Evolutionary conservation across 2,797 vertebrate species (phyloP).

Genomic region (Pantherophis alleghaniensis): DNA sequence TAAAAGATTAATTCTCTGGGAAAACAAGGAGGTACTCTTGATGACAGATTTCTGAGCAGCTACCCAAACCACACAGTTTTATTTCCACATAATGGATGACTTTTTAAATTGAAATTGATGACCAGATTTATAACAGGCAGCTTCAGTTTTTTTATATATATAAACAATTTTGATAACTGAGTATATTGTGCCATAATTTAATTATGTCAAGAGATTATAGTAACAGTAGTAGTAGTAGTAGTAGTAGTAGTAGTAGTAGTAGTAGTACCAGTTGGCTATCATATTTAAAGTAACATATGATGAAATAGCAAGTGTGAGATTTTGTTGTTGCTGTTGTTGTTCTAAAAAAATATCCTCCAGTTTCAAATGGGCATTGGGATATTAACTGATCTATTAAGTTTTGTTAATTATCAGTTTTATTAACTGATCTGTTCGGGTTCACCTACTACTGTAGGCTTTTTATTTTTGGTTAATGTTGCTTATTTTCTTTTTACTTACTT

Average conservation of each 20-base stretch:
- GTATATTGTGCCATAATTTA: neutral
- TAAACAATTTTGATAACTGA: slow-evolving; percentile 4
- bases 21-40: slow-evolving; percentile 20
- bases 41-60: slow-evolving; percentile 3
- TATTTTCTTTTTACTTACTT: neutral
- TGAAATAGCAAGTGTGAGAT: neutral
- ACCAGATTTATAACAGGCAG: slow-evolving; percentile 13
- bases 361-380: neutral
- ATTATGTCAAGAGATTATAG: slow-evolving; percentile 26
- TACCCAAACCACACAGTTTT: neutral
- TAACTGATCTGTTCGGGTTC: neutral
- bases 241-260: too few relatives aligned
- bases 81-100: slow-evolving; percentile 10
- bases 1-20: slow-evolving; percentile 18
- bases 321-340: neutral
- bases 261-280: neutral
- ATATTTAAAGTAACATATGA: neutral
- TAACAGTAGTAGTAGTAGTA: neutral
- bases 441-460: neutral
- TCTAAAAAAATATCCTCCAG: neutral
- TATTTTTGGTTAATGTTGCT: neutral
- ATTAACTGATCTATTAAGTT: neutral
- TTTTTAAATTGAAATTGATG: slow-evolving; percentile 11
- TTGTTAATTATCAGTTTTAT: neutral
- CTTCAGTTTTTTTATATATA: neutral